Evolutionary conservation across 37 sponge, comb jelly and placozoan species (phyloP), one percentile per base, ranked within the genome.

Genomic region (Geodia barretti): DNA sequence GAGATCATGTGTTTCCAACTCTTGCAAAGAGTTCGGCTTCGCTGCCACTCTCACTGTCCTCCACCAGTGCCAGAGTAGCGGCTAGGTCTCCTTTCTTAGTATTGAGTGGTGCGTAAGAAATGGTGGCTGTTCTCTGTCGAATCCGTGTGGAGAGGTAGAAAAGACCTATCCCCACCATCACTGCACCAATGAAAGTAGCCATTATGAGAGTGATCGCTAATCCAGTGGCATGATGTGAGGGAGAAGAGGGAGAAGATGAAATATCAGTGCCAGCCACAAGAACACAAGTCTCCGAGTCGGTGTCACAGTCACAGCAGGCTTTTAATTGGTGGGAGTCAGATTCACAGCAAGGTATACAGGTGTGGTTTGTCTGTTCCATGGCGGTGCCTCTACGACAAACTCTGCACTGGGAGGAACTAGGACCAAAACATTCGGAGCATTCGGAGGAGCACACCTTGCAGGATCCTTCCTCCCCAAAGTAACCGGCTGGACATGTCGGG

Each of bases 271-370:
- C n/a, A 19, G 62, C 31, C n/a, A 17, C 2, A 4, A 33, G 20
- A 31, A 43, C 41, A 43, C 83, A 83, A 31, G 9, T 31, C 7
- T 14, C 30, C 36, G 39, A 32, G 25, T 64, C 66, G 3, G 21
- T 1, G 54, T 42, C 75, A 43, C 83, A 83, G 39, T 83, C 75
- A 62, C 83, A 83, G 66, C 83, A 83, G 3, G 62, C 54, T 1
- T 3, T 11, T 1, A 2, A 17, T 34, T 1, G 2, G 25, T 1
- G 21, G 7, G 5, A 8, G 42, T 85, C 86, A 20, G 79, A 24
- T 41, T 78, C 78, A 25, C 86, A 85, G 39, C 86, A 85, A 0
- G 39, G 30, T 17, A 28, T 39, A 25, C 86, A 85, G 2, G 33
- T 63, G 43, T 41, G 35, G 9, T 72, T 41, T 3, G 31, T 19